Percentiles rank a stretch among this genome's conserved stretches.
Conservation (phyloP, 1,140 invertebrate species). For the Aleiodes sp. region DNA sequence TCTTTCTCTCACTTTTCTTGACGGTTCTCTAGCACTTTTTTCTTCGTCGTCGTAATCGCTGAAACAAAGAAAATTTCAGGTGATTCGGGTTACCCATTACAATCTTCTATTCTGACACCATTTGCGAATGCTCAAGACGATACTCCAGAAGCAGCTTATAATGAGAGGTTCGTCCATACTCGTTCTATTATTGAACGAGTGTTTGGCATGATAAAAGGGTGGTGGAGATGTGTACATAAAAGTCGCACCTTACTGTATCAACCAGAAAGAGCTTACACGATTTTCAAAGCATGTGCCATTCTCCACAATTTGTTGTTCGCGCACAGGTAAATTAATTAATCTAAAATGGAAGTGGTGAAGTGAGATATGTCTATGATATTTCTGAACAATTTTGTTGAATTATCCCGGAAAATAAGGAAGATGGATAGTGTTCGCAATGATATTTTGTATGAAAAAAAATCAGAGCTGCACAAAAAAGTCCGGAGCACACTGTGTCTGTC, state of each 20-base stretch:
- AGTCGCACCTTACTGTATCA: not conserved
- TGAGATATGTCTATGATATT: too few species aligned
- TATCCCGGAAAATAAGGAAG: too few species aligned
- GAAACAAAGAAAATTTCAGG: not conserved
- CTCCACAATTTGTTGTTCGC: not conserved
- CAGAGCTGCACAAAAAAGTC: too few species aligned
- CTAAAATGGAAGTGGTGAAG: too few species aligned
- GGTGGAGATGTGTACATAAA: not conserved
- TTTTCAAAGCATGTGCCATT: not conserved
- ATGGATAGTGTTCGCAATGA: too few species aligned
- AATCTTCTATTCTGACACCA: not conserved
- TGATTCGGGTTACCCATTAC: not conserved
- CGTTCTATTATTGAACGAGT: not conserved
- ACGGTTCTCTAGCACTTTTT: too few species aligned
- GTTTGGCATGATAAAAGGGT: not conserved
- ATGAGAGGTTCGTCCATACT: not conserved
- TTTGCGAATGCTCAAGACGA: not conserved
- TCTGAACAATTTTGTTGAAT: too few species aligned
- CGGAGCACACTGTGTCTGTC: too few species aligned
- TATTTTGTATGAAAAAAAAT: too few species aligned
- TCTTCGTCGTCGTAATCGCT: not conserved
- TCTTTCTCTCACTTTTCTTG: too few species aligned
- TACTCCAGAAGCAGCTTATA: not conserved
- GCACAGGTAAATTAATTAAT: not conserved
- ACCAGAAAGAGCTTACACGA: not conserved